Conservation (phyloP, 2,797 vertebrate species). For the Tangara arthus region DNA sequence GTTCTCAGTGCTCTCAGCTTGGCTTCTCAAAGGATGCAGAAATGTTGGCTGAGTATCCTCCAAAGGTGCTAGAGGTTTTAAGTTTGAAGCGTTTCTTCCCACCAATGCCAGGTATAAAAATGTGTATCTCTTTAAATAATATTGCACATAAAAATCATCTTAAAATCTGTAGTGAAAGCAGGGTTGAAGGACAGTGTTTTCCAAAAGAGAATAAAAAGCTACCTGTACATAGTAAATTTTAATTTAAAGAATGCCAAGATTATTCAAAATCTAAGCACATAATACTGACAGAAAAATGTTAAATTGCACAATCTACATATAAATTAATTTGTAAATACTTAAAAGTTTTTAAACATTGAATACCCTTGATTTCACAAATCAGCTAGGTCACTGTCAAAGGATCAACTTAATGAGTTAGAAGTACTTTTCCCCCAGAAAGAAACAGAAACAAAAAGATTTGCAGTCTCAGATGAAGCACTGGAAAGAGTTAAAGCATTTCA, state of each 20-base stretch:
- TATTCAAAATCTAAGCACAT: constrained; percentile 70
- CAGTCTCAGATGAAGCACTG: constrained; percentile 67
- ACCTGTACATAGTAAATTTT: constrained; percentile 66
- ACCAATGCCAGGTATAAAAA: constrained; percentile 48
- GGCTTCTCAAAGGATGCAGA: constrained; percentile 21
- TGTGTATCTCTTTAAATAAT: constrained; percentile 63
- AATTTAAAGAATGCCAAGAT: constrained; percentile 70
- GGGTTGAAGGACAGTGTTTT: constrained; percentile 57
- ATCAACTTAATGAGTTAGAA: constrained; percentile 49
- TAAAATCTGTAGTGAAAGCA: constrained; percentile 60
- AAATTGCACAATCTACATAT: constrained; percentile 73
- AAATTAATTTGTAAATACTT: constrained; percentile 73
- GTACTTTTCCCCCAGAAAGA: constrained; percentile 12
- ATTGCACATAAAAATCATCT: constrained; percentile 72
- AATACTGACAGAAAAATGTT: constrained; percentile 73
- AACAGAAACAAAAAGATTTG: constrained; percentile 38
- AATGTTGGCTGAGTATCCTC: background rate
- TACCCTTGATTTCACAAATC: constrained; percentile 68
- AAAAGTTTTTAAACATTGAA: constrained; percentile 64
- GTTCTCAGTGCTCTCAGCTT: background rate
- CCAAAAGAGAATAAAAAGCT: constrained; percentile 65
- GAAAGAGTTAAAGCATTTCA: constrained; percentile 71
- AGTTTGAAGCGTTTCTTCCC: constrained; percentile 30
- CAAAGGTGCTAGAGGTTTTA: constrained; percentile 40
- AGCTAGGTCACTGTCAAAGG: constrained; percentile 58